Percentiles rank a stretch among this genome's conserved stretches.
Evolutionary conservation across 2,113 vertebrate genomes (phyloP).

Genomic region (Puntigrus tetrazona): DNA sequence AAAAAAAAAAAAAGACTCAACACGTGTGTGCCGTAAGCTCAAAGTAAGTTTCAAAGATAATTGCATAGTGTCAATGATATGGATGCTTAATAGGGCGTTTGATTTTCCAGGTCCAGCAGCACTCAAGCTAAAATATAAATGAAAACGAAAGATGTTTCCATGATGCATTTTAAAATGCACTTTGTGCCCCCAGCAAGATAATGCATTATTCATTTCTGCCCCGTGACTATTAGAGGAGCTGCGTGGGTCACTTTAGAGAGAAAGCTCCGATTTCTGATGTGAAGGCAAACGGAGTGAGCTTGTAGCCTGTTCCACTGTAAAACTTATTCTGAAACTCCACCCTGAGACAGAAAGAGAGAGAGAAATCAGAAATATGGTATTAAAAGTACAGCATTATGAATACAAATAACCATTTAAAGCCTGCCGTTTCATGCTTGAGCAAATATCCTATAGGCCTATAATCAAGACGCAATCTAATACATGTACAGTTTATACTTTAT

Average conservation of each 20-base stretch:
- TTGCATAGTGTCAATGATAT: background rate
- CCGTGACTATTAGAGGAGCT: background rate
- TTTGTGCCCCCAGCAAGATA: background rate
- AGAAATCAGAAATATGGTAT: background rate
- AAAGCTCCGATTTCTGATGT: slow-evolving; percentile 24
- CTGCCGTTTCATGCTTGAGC: too few species aligned
- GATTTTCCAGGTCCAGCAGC: background rate
- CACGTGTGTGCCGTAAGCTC: background rate
- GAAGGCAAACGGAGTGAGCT: slow-evolving; percentile 54
- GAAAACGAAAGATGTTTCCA: background rate
- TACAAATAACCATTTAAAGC: background rate
- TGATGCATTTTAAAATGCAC: background rate
- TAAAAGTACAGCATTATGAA: background rate
- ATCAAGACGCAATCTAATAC: too few species aligned
- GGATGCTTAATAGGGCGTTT: background rate
- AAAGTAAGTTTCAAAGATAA: background rate
- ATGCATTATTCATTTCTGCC: background rate
- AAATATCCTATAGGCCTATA: too few species aligned
- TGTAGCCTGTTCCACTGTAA: slow-evolving; percentile 56
- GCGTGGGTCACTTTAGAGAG: slow-evolving; percentile 32
- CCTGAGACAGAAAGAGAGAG: slow-evolving; percentile 25
- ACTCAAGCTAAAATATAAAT: background rate
- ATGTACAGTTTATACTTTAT: too few species aligned
- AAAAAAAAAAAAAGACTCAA: slow-evolving; percentile 15
- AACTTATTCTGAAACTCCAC: slow-evolving; percentile 63